phyloP scores from a whole-genome alignment of 2,113 vertebrate species.

The Boulengeromyrus knoepffleri region DNA sequence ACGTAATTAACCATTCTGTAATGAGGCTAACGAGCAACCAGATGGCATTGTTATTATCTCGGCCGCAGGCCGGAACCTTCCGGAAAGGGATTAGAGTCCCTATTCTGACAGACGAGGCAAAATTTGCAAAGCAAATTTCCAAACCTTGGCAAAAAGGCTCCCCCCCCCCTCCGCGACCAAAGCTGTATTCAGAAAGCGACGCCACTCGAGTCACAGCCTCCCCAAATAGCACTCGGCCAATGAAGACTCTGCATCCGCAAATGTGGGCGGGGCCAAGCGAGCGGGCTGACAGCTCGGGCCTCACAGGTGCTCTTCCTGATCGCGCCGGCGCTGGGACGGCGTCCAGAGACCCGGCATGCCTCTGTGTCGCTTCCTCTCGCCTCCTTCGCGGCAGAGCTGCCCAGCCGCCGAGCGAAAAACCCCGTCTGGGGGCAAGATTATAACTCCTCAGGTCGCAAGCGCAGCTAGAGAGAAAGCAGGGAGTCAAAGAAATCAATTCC shows the following conservation, averaged over 20 bases:
- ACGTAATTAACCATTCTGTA: conserved; percentile 60
- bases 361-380: neutral
- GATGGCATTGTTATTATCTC: conserved; percentile 56
- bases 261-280: neutral
- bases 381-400: neutral
- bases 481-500: neutral
- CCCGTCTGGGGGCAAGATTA: neutral
- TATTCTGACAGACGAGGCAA: conserved; percentile 22
- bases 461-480: neutral
- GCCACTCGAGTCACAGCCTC: neutral
- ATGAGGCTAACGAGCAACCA: conserved; percentile 63
- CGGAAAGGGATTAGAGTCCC: conserved; percentile 29
- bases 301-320: neutral
- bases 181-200: neutral
- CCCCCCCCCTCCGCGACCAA: neutral
- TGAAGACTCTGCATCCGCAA: neutral
- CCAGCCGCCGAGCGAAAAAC: neutral
- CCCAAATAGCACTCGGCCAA: neutral
- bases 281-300: neutral
- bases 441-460: neutral
- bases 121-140: conserved; percentile 27
- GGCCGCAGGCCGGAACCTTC: conserved; percentile 28
- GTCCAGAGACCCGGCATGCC: neutral
- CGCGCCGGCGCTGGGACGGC: neutral
- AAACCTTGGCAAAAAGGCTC: neutral